Evolutionary conservation across 1,140 invertebrate species (phyloP), one percentile per base, ranked within the genome.

Genomic region (Asobara japonica): DNA sequence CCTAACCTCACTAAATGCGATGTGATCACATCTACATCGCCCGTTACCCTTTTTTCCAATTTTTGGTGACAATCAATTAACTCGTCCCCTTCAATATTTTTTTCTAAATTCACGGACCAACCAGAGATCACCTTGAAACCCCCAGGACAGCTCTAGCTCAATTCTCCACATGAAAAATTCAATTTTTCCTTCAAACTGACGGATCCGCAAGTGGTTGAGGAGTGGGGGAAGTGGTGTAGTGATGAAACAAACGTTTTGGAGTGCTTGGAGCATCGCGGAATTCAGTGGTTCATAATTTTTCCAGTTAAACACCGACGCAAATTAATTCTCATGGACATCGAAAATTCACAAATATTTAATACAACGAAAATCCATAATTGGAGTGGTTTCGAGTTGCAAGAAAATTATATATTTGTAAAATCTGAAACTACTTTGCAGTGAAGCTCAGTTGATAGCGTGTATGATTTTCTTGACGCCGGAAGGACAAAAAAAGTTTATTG

Each of bases 241-340:
- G 25, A 27, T 56, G 51, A 56, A 56, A 56, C 51, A 56, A 56
- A 56, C 51, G 20, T 56, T 56, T 56, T 56, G 20, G 22, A 56
- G 22, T 56, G 22, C 51, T 56, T 25, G 51, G 20, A 27, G 0
- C 25, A 4, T 56, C 51, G 22, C 22, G 51, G 51, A 56, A 56
- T 56, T 56, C 25, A 56, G 51, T 56, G 22, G 18, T 56, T 56
- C 51, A 13, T 56, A 7, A 10, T 56, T 56, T 25, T 56, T 56
- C 22, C 18, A 22, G 51, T 10, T 10, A 0, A 22, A 25, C 22
- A 56, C 25, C 51, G 4, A 8, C 22, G 18, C 18, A 5, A 10
- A 13, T 56, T 56, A 27, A 56, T 22, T 56, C 25, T 56, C 51
- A 56, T 22, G 13, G n/a, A 6, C 45, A 7, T 22, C 11, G 2